Evolutionary conservation across 2,113 vertebrate genomes (phyloP), one percentile per base, ranked within the genome.

Genomic region (Scomber colias): DNA sequence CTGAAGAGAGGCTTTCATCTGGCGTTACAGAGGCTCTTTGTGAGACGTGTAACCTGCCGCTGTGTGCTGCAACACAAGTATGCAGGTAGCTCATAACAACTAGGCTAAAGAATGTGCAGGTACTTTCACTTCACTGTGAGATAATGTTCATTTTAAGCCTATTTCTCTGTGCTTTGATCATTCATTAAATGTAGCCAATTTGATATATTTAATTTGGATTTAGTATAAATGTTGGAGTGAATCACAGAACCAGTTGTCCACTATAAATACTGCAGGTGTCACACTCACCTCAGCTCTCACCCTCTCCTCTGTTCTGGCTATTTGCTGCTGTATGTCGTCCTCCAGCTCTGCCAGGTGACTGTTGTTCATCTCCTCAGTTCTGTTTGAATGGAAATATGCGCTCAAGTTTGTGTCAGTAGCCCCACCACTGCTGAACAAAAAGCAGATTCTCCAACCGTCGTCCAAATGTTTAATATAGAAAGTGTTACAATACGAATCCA

Each of bases 281-380:
- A 13, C 11, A 48, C 95, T 91, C 72, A 95, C 95, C 94, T 95
- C 90, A 0, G 90, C 78, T 71, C 93, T 90, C 31, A 91, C 93
- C 61, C 89, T 83, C 62, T 82, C 54, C 87, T 96, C 95, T 17
- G 89, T 40, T 45, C 56, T 84, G 4, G 54, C 44, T 0, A 95
- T 87, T 46, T 95, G 95, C 62, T 90, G 88, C 73, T 95, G 93
- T 27, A 95, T 67, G 49, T 96, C 93, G 0, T 95, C 95, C 64
- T 96, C 95, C 70, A 96, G 64, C 45, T 96, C 94, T 21, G 84
- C 54, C 79, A 95, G 82, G 69, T 93, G 95, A 76, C 81, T 88
- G 31, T 71, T 87, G 57, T 92, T 93, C 72, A 91, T 84, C 61
- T 94, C 95, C 70, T 95, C 94, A 0, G 89, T 88, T 84, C 95